These are phyloP conservation scores for Leucania comma DNA, from an alignment of 2,888 invertebrate genomes.

Conservation along the genomic window DNA sequence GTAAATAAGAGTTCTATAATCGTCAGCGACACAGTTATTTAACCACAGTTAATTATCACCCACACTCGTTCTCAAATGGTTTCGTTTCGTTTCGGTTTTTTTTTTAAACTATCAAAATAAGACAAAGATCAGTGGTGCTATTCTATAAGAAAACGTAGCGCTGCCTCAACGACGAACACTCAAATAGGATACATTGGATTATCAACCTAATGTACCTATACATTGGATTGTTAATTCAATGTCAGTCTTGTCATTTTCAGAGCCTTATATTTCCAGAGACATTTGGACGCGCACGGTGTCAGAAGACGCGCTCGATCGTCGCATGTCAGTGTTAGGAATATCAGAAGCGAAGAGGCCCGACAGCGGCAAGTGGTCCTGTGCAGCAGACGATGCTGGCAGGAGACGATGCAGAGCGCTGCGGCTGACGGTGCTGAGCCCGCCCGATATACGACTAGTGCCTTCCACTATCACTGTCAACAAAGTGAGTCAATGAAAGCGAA, in stretches of 20 bases:
- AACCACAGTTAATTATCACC: too few species aligned
- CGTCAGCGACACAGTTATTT: too few species aligned
- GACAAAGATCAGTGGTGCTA: too few species aligned
- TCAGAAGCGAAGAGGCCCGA: slow-evolving; percentile 93
- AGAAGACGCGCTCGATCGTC: slow-evolving; percentile 85
- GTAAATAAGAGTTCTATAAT: background rate
- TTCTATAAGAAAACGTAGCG: too few species aligned
- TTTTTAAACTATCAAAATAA: too few species aligned
- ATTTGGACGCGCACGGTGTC: slow-evolving; percentile 93
- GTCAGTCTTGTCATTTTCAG: background rate
- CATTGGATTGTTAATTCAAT: too few species aligned
- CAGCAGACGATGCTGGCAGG: slow-evolving; percentile 93
- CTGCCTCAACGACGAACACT: too few species aligned
- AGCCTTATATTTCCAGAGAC: slow-evolving; percentile 83
- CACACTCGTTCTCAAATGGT: too few species aligned
- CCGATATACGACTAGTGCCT: slow-evolving; percentile 92
- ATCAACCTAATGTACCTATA: too few species aligned
- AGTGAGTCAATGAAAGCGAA: slow-evolving; percentile 79
- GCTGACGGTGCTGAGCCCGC: slow-evolving; percentile 91
- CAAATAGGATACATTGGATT: too few species aligned
- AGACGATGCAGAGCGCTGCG: slow-evolving; percentile 92
- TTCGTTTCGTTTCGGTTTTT: too few species aligned
- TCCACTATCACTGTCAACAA: slow-evolving; percentile 93
- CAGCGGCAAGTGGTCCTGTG: slow-evolving; percentile 95
- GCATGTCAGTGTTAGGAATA: slow-evolving; percentile 93